Evolutionary conservation across 2,888 invertebrate genomes (phyloP).

Genomic region (Cylloceria caligata): DNA sequence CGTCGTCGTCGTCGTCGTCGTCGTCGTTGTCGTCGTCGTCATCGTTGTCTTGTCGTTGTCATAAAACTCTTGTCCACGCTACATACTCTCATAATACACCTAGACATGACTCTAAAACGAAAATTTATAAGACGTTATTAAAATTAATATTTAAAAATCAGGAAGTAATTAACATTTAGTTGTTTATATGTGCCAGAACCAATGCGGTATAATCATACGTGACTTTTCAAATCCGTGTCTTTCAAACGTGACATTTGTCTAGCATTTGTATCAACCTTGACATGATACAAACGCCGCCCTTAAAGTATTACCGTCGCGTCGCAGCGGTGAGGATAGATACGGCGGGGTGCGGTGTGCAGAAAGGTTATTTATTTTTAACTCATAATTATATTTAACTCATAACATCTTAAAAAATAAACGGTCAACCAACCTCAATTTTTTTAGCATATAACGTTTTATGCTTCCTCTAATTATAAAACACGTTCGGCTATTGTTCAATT

Average conservation of each 20-base stretch:
- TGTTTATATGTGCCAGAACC: not conserved
- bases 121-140: not conserved
- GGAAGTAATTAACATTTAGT: not conserved
- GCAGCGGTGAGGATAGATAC: too few species aligned
- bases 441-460: too few species aligned
- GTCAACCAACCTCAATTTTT: too few species aligned
- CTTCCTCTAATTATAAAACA: too few species aligned
- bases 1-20: conserved; percentile 49
- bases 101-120: conserved; percentile 1
- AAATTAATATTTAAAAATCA: not conserved
- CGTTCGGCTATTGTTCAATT: too few species aligned
- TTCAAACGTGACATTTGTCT: too few species aligned
- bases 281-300: not conserved
- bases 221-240: too few species aligned
- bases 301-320: too few species aligned
- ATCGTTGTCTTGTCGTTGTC: conserved; percentile 30
- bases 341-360: too few species aligned
- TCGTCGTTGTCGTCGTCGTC: conserved; percentile 44
- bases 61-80: conserved; percentile 31
- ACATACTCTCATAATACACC: conserved; percentile 55
- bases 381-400: too few species aligned
- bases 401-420: too few species aligned
- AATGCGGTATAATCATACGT: not conserved
- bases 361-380: too few species aligned
- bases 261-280: not conserved